Evolutionary conservation across 2,888 invertebrate species (phyloP).

Genomic region (Eretmocerus hayati): DNA sequence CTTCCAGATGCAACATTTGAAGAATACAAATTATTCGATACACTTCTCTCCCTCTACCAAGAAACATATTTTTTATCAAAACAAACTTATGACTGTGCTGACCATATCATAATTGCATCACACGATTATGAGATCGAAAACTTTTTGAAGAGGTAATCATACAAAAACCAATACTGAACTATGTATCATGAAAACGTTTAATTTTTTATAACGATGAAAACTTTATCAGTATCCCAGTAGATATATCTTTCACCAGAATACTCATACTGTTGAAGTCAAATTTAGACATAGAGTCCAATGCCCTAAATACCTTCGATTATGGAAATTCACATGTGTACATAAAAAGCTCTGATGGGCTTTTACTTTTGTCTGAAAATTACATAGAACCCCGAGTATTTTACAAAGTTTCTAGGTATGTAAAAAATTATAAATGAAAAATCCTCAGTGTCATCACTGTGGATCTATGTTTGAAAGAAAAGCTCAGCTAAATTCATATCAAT

Average conservation of each 20-base stretch:
- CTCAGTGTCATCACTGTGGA: no score
- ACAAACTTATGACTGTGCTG: neutral
- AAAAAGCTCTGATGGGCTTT: neutral
- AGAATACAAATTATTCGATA: neutral
- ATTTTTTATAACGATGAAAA: neutral
- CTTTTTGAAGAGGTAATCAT: conserved; percentile 5
- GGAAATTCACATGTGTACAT: conserved; percentile 1
- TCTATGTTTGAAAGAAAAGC: neutral
- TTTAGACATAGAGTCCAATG: neutral
- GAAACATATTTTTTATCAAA: neutral
- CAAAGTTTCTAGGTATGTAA: neutral
- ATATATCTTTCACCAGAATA: conserved; percentile 22
- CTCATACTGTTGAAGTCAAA: conserved; percentile 1
- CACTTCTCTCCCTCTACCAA: conserved; percentile 1
- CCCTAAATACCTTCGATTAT: conserved; percentile 5
- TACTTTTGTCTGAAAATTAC: conserved; percentile 3
- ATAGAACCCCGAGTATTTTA: conserved; percentile 1
- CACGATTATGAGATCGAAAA: neutral
- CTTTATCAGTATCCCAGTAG: conserved; percentile 28
- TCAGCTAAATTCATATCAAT: no score
- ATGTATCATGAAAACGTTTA: neutral
- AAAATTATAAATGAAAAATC: no score
- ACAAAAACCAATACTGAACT: no score
- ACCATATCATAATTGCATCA: conserved; percentile 5
- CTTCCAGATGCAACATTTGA: neutral